A percentile compares a stretch with the other conserved stretches of the same genome.
Evolutionary conservation across 1,140 invertebrate genomes (phyloP).

Genomic region (Elysia chlorotica): DNA sequence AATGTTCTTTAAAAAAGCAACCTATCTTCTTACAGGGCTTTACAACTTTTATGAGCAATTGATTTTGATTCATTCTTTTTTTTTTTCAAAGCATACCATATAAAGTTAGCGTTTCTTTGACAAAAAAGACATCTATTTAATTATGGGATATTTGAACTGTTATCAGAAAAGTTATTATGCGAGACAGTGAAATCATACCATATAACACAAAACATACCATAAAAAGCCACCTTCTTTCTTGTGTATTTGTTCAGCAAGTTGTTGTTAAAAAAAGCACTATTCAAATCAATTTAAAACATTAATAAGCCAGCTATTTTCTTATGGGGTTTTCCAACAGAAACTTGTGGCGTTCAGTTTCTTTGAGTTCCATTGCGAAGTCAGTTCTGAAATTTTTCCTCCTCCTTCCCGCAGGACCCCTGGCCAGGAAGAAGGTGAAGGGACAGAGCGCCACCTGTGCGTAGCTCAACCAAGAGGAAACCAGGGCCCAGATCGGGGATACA

Average conservation of each 20-base stretch:
- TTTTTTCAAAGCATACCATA: too few species aligned
- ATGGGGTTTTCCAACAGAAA: slow-evolving; percentile 27
- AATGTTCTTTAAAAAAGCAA: too few species aligned
- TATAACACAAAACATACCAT: too few species aligned
- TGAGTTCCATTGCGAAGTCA: slow-evolving; percentile 8
- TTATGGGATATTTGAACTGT: too few species aligned
- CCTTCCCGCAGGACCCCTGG: slow-evolving; percentile 20
- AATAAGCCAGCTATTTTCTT: slow-evolving; percentile 22
- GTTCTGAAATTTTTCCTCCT: slow-evolving; percentile 12
- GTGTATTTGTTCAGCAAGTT: neutral
- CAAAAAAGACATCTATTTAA: neutral
- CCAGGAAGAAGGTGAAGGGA: slow-evolving; percentile 40
- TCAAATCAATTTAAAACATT: neutral
- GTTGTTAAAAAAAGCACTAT: neutral
- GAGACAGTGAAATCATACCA: too few species aligned
- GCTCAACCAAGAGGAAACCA: slow-evolving; percentile 45
- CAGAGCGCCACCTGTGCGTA: slow-evolving; percentile 46
- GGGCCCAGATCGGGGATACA: too few species aligned
- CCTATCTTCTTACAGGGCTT: too few species aligned
- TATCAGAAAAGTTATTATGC: too few species aligned
- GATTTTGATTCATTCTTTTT: too few species aligned
- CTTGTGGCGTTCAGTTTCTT: slow-evolving; percentile 29
- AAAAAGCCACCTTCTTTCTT: too few species aligned
- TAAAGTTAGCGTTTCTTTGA: too few species aligned
- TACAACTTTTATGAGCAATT: too few species aligned